These are phyloP conservation scores for Hermaeophaga mercurialis DNA, from an alignment of 2,888 invertebrate species.

Conservation along the genomic window DNA sequence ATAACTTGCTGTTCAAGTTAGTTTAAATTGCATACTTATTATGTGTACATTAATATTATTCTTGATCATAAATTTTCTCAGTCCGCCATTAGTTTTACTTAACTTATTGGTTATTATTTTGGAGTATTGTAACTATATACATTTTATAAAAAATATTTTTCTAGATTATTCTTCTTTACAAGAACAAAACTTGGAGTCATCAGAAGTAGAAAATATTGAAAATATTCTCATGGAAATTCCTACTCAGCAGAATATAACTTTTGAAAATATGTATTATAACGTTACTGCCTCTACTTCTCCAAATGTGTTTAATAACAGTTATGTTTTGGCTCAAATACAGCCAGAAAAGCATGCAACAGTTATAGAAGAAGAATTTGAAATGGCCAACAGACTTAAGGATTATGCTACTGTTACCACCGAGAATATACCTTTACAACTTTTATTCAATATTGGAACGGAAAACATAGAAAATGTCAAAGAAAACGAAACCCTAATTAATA, in stretches of 20 bases:
- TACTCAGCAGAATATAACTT: conserved; percentile 30
- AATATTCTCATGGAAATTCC: conserved; percentile 8
- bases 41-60: too few species aligned
- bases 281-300: conserved; percentile 27
- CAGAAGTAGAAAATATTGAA: conserved; percentile 7
- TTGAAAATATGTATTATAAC: conserved; percentile 41
- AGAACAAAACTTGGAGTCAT: background rate
- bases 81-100: too few species aligned
- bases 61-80: too few species aligned
- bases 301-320: conserved; percentile 35
- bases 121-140: too few species aligned
- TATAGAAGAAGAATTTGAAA: conserved; percentile 53
- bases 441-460: conserved; percentile 56
- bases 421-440: conserved; percentile 54
- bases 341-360: conserved; percentile 51
- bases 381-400: conserved; percentile 54
- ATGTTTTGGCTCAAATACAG: conserved; percentile 32
- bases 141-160: too few species aligned
- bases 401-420: conserved; percentile 57
- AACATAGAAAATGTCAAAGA: conserved; percentile 54
- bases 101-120: too few species aligned
- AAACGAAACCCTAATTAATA: conserved; percentile 52
- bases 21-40: too few species aligned
- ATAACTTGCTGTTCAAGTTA: too few species aligned
- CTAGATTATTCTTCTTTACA: too few species aligned